Base-by-base conservation (phyloP, 2,888 invertebrate species). In the Helicoverpa assulta region DNA sequence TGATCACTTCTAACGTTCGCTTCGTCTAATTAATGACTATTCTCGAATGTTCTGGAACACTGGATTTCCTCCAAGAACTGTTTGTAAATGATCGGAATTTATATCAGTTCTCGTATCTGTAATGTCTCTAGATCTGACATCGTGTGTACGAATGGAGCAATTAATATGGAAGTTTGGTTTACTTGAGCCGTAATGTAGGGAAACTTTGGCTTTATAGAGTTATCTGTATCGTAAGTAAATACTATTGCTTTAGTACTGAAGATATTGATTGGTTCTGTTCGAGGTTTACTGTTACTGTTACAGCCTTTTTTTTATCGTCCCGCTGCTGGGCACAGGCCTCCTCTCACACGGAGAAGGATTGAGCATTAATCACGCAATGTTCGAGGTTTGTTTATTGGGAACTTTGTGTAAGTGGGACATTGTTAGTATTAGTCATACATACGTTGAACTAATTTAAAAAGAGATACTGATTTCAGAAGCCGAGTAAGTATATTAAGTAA, bases 131-230 rank as follows among this genome's bases (percentile, higher is more conserved):
- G 10, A 40, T 21, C 18, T n/a, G 40, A 58, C 14, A 26, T 40
- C 10, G 58, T 54, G 57, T 58, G 50, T 58, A 33, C 8, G 18
- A n/a, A 16, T 43, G 16, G 18, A 8, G 53, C 18, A 67, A 71
- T 71, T 58, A 75, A 53, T 76, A 50, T 76, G 29, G 40, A 76
- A 68, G 57, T 71, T 58, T 54, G 50, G 47, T 14, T 29, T 29
- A 40, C 57, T 70, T 12, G 1, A 7, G 29, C 18, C 5, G 50
- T 8, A 47, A n/a, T 53, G 10, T 37, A 19, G 1, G 2, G 56
- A 5, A 74, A 40, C 16, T 29, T 21, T 47, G 47, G 7, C 10
- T 37, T 56, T 5, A 0, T 52, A 37, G 14, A 43, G 5, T 18
- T 1, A 43, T n/a, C 47, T 56, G 3, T 29, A 50, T 47, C 6